Percentiles rank a stretch among this genome's conserved stretches.
phyloP scores from a whole-genome alignment of 2,888 invertebrate species.

The Acanthoscelides obtectus region DNA sequence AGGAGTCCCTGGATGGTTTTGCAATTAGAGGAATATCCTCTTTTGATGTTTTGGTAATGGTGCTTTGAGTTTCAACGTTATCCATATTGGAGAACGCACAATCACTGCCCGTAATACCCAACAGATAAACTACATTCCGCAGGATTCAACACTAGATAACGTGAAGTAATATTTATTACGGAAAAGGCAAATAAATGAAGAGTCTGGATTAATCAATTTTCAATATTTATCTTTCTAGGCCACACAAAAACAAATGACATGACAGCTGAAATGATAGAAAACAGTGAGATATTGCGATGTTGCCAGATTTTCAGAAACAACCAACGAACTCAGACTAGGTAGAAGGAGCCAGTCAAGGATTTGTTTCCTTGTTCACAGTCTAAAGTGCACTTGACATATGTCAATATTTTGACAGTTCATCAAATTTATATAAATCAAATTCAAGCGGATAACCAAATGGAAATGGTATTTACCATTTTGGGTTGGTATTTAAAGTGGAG shows the following conservation, averaged over 20 bases:
- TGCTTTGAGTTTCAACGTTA: constrained; percentile 44
- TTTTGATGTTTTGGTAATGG: constrained; percentile 47
- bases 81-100: constrained; percentile 31
- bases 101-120: background rate
- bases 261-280: background rate
- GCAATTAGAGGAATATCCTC: constrained; percentile 69
- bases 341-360: too few relatives aligned
- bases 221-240: background rate
- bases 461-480: too few relatives aligned
- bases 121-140: background rate
- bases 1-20: constrained; percentile 57
- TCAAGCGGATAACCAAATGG: too few relatives aligned
- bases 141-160: background rate
- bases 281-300: background rate
- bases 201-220: background rate
- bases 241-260: background rate
- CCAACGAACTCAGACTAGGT: too few relatives aligned
- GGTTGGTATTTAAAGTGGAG: too few relatives aligned
- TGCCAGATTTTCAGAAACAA: too few relatives aligned
- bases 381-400: too few relatives aligned
- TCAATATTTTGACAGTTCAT: too few relatives aligned
- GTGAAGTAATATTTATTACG: background rate
- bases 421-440: too few relatives aligned
- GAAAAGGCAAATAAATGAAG: background rate
- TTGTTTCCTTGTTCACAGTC: too few relatives aligned